Evolutionary conservation across 2,113 vertebrate species (phyloP), one percentile per base, ranked within the genome.

Genomic region (Cyprinus carpio): DNA sequence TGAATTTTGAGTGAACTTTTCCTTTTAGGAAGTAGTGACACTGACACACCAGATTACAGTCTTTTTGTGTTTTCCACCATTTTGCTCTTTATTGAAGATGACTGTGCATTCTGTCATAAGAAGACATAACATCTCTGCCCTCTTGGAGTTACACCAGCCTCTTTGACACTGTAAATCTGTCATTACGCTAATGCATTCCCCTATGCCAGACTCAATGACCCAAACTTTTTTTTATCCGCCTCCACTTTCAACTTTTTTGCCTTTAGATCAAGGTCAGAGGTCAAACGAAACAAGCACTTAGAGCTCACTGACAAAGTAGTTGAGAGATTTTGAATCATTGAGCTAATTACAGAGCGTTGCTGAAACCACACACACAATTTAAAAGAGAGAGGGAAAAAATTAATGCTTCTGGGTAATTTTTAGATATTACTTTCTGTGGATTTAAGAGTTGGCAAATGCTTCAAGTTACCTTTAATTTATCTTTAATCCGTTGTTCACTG

Each of bases 141-240:
- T 65, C 74, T 56, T 31, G 9, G 11, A 85, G 62, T 37, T 51
- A 49, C 76, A 71, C 43, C 77, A 58, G 31, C 71, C 80, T 87
- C 46, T 67, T 83, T 86, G 87, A 84, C 76, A 75, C 76, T 77
- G 37, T 83, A 79, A 82, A 87, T 90, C 81, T 80, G 69, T 76
- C 9, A 8, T 76, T 79, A 37, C 76, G 80, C 79, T 83, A 86
- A 85, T 85, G 79, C 74, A 87, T 90, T 87, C 81, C 46, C 54
- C 25, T 4, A 25, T 2, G 2, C 25, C 18, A 37, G 58, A 83
- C 51, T n/a, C 27, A 75, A 79, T 58, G 43, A 86, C 74, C 34
- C 18, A 67, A 27, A 20, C 51, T 18, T 67, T 51, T 69, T 81
- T 16, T 18, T 43, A 51, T 67, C 15, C 13, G 4, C 74, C 40